These are phyloP conservation scores for Camponotus vicinus DNA, from an alignment of 1,140 invertebrate species.

Conservation along the genomic window DNA sequence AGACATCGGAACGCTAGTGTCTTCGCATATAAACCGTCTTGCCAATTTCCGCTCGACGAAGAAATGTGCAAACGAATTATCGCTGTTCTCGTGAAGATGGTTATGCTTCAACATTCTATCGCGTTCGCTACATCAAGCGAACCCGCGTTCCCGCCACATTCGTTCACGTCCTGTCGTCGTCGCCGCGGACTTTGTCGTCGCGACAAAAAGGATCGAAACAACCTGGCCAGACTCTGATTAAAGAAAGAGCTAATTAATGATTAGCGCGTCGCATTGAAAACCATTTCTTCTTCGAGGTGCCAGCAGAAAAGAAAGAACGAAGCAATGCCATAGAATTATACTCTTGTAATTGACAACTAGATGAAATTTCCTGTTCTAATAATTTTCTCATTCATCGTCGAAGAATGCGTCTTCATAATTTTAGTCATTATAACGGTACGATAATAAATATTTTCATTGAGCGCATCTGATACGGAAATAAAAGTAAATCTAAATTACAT, in stretches of 20 bases:
- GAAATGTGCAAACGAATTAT: conserved; percentile 60
- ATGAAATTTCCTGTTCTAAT: background rate
- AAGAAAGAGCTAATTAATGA: conserved; percentile 78
- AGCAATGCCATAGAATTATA: background rate
- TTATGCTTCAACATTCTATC: conserved; percentile 70
- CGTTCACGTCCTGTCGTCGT: conserved; percentile 10
- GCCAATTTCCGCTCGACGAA: conserved; percentile 54
- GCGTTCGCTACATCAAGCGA: conserved; percentile 66
- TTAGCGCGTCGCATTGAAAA: conserved; percentile 71
- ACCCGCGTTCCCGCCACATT: conserved; percentile 11
- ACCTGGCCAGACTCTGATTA: conserved; percentile 63
- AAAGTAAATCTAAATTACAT: background rate
- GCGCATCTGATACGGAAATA: background rate
- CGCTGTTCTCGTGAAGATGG: conserved; percentile 56
- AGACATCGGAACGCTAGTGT: conserved; percentile 36
- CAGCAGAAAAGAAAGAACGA: conserved; percentile 7
- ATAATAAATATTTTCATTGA: conserved; percentile 7
- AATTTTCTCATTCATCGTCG: background rate
- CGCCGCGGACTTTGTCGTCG: background rate
- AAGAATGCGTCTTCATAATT: background rate
- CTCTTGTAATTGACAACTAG: conserved; percentile 2
- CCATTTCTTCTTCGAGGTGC: conserved; percentile 28
- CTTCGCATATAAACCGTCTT: conserved; percentile 27
- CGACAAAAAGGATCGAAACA: conserved; percentile 63
- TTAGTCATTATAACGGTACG: background rate